Conservation (phyloP, 2,113 vertebrate genomes). For the Pelusios castaneus region DNA sequence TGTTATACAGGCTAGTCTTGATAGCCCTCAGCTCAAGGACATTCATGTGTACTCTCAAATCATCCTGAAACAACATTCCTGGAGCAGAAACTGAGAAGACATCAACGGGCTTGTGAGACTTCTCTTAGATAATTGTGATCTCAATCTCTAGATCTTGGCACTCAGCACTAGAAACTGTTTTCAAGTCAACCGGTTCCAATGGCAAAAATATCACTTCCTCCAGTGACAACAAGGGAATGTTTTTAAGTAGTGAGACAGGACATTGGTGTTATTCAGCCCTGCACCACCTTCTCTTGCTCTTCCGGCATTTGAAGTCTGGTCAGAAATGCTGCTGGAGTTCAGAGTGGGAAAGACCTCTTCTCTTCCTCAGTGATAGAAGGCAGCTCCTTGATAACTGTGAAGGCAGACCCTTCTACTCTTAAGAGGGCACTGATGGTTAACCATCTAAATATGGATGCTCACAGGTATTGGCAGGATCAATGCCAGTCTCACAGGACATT, state of each 20-base stretch:
- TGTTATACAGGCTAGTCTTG: neutral
- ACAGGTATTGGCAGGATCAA: neutral
- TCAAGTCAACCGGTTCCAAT: neutral
- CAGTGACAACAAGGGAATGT: neutral
- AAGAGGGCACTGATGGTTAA: too few relatives aligned
- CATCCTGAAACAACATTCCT: neutral
- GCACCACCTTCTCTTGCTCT: neutral
- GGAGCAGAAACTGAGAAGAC: neutral
- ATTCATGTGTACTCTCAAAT: neutral
- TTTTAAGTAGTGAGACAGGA: neutral
- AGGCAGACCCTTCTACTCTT: neutral
- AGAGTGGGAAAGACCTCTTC: neutral
- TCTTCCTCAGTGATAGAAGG: neutral
- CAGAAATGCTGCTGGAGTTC: neutral
- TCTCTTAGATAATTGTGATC: neutral
- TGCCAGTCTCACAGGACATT: neutral
- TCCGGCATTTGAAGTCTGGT: neutral
- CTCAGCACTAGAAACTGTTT: neutral
- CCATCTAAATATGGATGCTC: neutral
- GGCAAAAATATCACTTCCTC: neutral
- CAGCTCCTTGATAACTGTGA: neutral
- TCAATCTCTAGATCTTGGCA: neutral
- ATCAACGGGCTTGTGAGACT: neutral
- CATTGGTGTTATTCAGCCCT: neutral
- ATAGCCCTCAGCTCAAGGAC: neutral